Conservation (phyloP, 2,888 invertebrate genomes). For the Doris montereyensis region DNA sequence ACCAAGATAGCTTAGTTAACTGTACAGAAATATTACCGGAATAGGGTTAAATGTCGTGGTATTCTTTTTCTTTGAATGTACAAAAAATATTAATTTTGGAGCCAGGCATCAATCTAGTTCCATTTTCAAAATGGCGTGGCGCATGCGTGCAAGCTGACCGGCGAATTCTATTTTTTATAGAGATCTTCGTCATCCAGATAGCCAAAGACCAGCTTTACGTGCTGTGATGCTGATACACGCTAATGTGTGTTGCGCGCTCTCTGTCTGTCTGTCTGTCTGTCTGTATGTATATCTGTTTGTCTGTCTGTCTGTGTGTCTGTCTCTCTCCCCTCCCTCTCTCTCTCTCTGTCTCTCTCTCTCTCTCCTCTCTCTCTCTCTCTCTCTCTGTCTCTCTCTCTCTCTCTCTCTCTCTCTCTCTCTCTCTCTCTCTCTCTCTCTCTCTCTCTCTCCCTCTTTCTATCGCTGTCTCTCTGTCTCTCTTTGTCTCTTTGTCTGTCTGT, state of each 20-base stretch:
- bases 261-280: too few relatives aligned
- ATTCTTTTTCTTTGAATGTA: too few relatives aligned
- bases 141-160: neutral
- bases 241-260: too few relatives aligned
- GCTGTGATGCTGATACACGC: too few relatives aligned
- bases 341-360: neutral
- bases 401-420: slow-evolving; percentile 7
- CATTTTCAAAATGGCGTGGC: too few relatives aligned
- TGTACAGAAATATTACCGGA: too few relatives aligned
- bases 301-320: too few relatives aligned
- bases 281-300: too few relatives aligned
- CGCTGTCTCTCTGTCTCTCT: neutral
- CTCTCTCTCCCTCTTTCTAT: neutral
- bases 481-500: neutral
- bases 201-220: neutral
- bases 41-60: too few relatives aligned
- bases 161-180: neutral
- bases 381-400: slow-evolving; percentile 16
- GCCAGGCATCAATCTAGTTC: too few relatives aligned
- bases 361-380: neutral
- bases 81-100: too few relatives aligned
- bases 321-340: slow-evolving; percentile 1
- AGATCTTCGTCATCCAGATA: neutral
- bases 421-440: neutral
- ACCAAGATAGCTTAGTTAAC: too few relatives aligned